A percentile compares a stretch with the other conserved stretches of the same genome.
Evolutionary conservation across 2,113 vertebrate species (phyloP).

Genomic region (Acanthisitta chloris): DNA sequence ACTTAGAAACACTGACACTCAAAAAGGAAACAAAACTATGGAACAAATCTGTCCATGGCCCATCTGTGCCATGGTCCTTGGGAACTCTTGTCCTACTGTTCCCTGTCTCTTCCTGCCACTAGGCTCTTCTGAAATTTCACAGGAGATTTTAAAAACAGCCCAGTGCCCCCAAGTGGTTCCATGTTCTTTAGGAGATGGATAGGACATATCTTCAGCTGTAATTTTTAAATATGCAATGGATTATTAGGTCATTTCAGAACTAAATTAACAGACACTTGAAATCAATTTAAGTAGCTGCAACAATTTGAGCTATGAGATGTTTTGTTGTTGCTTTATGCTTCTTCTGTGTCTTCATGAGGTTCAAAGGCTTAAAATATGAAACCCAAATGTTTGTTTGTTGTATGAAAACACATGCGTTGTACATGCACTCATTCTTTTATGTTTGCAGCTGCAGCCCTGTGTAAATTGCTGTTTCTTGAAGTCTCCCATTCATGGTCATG

Average conservation of each 20-base stretch:
- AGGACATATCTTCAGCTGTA: background rate
- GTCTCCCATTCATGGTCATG: background rate
- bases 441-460: constrained; percentile 12
- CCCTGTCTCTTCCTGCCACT: background rate
- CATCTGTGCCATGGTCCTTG: background rate
- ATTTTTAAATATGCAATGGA: background rate
- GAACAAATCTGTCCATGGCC: background rate
- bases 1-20: background rate
- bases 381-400: constrained; percentile 7
- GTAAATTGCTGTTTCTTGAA: constrained; percentile 23
- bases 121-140: background rate
- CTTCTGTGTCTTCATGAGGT: background rate
- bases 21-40: background rate
- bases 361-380: background rate
- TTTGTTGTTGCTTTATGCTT: background rate
- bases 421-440: background rate
- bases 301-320: background rate
- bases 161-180: background rate
- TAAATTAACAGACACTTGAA: background rate
- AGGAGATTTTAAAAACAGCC: background rate
- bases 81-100: background rate
- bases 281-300: background rate
- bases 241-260: background rate
- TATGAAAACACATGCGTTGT: background rate
- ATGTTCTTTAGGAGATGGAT: background rate